phyloP scores from a whole-genome alignment of 30 jellyfish, hydroid and myxozoan species.

The Pseudorhiza aurosa region DNA sequence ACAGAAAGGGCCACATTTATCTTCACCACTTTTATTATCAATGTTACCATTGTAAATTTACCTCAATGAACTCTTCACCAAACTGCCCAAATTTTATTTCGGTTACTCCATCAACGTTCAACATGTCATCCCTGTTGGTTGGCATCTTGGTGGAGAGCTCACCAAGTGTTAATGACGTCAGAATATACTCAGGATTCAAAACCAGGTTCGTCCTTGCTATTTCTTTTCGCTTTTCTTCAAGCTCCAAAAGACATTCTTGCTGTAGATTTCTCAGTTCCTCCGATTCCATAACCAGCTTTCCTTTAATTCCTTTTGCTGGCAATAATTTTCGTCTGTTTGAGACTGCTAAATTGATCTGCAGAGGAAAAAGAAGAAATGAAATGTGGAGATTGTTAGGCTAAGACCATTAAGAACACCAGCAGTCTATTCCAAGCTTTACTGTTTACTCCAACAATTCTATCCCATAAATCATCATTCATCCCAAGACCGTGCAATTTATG shows the following conservation, averaged over 20 bases:
- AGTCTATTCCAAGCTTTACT: too few species aligned
- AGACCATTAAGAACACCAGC: too few species aligned
- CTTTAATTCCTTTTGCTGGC: constrained; percentile 35
- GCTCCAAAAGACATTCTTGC: constrained; percentile 70
- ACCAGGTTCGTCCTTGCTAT: constrained; percentile 70
- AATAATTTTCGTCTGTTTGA: constrained; percentile 28
- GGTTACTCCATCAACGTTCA: constrained; percentile 85
- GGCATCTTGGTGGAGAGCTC: constrained; percentile 73
- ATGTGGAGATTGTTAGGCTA: too few species aligned
- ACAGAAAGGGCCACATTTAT: too few species aligned
- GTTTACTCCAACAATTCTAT: too few species aligned
- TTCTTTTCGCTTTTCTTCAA: constrained; percentile 74
- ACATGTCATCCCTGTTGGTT: constrained; percentile 71
- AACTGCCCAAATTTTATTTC: constrained; percentile 71
- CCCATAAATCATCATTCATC: too few species aligned
- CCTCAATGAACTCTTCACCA: constrained; percentile 85
- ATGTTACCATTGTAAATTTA: too few species aligned
- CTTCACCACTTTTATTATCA: too few species aligned
- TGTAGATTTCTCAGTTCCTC: constrained; percentile 59
- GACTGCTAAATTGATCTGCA: constrained; percentile 52
- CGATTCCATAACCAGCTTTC: constrained; percentile 42
- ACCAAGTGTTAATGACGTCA: constrained; percentile 52
- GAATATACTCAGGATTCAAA: constrained; percentile 73
- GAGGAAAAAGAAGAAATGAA: too few species aligned
- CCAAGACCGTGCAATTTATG: too few species aligned